Base-by-base conservation (phyloP, 2,888 invertebrate genomes). In the Deilephila elpenor region DNA sequence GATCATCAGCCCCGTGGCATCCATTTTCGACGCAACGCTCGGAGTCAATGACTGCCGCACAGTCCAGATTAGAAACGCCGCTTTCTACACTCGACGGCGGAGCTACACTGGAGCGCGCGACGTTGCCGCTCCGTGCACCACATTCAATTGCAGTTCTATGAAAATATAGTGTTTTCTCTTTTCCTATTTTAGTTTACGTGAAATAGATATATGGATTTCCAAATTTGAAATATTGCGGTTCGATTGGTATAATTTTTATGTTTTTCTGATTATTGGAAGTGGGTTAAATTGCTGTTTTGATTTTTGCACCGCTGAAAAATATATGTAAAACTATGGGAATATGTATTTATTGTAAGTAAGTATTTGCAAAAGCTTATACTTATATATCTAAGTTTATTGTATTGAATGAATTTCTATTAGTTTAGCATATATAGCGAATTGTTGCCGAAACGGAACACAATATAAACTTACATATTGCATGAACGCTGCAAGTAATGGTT, bases 41-140 rank as follows among this genome's bases (percentile, higher is more conserved):
- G 91, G 91, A 93, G 93, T 93, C 93, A 93, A 88, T 93, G 93
- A 93, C 93, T 93, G 93, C 78, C 84, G 88, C 84, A 82, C 81
- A 84, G 85, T 89, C 88, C 88, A 93, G 93, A 93, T 93, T 93
- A 93, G 93, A 93, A 93, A 93, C 93, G 88, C 81, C 87, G 91
- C 93, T 93, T 93, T 93, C 93, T 93, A 93, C 88, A 93, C 87
- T 79, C 81, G 80, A 84, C 87, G 92, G 91, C 92, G 91, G 92
- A 84, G 80, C 79, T 88, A 90, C 72, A 75, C 78, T 89, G 88
- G 87, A 88, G 78, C 75, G 77, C 78, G 71, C 71, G 73, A 56
- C 73, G 73, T 73, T 73, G 73, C 73, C 73, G 71, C 62, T 32
- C 53, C 37, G 53, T 51, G 29, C 62, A 37, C 34, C 53, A 25